Evolutionary conservation across 2,797 vertebrate genomes (phyloP).

Genomic region (Merluccius polli): DNA sequence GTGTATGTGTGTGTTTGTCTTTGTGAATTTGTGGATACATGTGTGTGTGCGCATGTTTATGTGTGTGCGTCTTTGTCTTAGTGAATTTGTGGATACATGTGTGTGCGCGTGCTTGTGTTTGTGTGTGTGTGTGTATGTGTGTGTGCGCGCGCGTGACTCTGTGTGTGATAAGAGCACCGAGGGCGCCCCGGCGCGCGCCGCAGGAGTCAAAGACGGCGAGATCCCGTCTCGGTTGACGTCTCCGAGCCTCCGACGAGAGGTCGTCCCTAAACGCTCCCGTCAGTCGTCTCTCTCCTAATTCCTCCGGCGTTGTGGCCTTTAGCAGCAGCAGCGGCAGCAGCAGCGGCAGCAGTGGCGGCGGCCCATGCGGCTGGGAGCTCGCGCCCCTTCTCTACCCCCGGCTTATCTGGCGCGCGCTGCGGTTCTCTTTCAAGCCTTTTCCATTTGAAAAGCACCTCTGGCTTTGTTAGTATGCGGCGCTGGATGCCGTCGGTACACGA

Average conservation of each 20-base stretch:
- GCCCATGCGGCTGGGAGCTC: not conserved
- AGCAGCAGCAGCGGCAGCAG: slow-evolving; percentile 20
- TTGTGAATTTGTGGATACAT: too few relatives aligned
- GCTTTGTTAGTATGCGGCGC: slow-evolving; percentile 67
- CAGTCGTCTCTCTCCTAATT: slow-evolving; percentile 16
- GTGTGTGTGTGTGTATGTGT: not conserved
- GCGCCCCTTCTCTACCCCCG: slow-evolving; percentile 18
- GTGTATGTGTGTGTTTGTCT: not conserved
- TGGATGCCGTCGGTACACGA: slow-evolving; percentile 48
- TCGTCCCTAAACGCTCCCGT: not conserved
- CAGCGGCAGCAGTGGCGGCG: slow-evolving; percentile 7
- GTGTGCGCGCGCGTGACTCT: not conserved
- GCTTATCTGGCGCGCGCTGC: slow-evolving; percentile 41
- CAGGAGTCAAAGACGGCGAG: not conserved
- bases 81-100: too few relatives aligned
- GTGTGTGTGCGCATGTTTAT: too few relatives aligned
- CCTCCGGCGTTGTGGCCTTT: slow-evolving; percentile 25
- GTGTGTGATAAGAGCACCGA: not conserved
- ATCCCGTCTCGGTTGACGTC: not conserved
- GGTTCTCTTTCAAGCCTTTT: slow-evolving; percentile 56
- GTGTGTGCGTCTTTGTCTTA: too few relatives aligned
- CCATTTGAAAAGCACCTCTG: slow-evolving; percentile 54
- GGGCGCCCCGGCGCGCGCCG: not conserved
- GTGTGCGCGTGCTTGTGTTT: not conserved
- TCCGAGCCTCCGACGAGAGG: not conserved